Base-by-base conservation (phyloP, 2,888 invertebrate genomes). In the Heliconius ismenius region DNA sequence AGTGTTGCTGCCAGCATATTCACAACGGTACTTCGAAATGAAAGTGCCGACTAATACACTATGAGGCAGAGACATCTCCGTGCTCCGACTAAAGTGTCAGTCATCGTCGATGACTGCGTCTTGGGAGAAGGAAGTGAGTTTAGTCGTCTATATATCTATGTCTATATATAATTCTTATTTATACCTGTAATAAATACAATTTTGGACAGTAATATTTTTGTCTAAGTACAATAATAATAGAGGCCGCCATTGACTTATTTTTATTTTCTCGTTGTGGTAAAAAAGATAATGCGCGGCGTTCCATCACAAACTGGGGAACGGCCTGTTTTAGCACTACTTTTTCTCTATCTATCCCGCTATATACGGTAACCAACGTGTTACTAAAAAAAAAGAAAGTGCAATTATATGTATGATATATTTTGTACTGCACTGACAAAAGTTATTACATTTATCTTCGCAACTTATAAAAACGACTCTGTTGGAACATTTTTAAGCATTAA, bases 51-150 rank as follows among this genome's bases (percentile, higher is more conserved):
- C 21, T 68, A 68, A 68, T 24, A 49, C n/a, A 75, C 26, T 67
- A 18, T 68, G 70, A 63, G n/a, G 26, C 32, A 4, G 54, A 62
- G 32, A 58, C 36, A 24, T 58, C 36, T 36, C 28, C 32, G 54
- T 43, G 26, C 18, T 36, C 26, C 49, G 70, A 36, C 21, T 32
- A 65, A 72, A 58, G 60, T 67, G 76, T 67, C 67, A 11, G 76
- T 76, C 76, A 76, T 54, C 65, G 60, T 76, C 73, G 9, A 60
- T 76, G 76, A 73, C 72, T 76, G 67, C 67, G 67, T 67, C 26
- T 21, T 28, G 7, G 26, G 24, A 24, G 28, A 73, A 36, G 76
- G 67, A 76, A 76, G 76, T 67, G 43, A 73, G 21, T 64, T 58
- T 18, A 72, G 65, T 36, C 58, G 36, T 64, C 11, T 63, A 21